Base-by-base conservation (phyloP, 2,113 vertebrate genomes). In the Rutilus rutilus region DNA sequence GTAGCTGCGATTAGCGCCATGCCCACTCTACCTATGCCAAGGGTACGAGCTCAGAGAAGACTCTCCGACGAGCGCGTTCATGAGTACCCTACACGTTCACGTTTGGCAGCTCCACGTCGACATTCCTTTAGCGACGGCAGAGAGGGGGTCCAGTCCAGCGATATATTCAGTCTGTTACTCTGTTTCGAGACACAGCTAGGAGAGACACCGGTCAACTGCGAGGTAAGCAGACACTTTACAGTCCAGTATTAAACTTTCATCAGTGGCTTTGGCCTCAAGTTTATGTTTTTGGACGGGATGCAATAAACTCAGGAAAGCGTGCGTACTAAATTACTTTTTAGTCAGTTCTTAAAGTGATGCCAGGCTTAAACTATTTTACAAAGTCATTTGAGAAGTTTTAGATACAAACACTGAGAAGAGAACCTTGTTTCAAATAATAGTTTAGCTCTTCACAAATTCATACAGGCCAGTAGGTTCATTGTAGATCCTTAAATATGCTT, bases 51-150 rank as follows among this genome's bases (percentile, higher is more conserved):
- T 33, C 45, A 11, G 47, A 27, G 71, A 64, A 23, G 45, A 81
- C 50, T 80, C 76, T 73, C 67, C 19, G 50, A 27, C 67, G 75
- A 8, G 88, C 87, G 89, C 89, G 89, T 87, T 88, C 89, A 85
- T 73, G 86, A 36, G 84, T 60, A 47, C 17, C 74, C 78, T 75
- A 84, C 87, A 86, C 89, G 87, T 73, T 83, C 89, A 86, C 89
- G 89, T 85, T 88, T 90, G 85, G 89, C 89, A 90, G 89, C 87
- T 90, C 89, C 89, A 90, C 89, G 89, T 90, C 89, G 89, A 90
- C 89, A 90, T 88, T 88, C 89, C 87, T 90, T 76, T 4, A 86
- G 71, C 25, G 57, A 60, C n/a, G 21, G 57, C 65, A 50, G 42
- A 83, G 39, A 59, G 75, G 52, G 78, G 84, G 80, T 86, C 85